phyloP scores from a whole-genome alignment of 2,888 invertebrate genomes.

The Ceriagrion tenellum region DNA sequence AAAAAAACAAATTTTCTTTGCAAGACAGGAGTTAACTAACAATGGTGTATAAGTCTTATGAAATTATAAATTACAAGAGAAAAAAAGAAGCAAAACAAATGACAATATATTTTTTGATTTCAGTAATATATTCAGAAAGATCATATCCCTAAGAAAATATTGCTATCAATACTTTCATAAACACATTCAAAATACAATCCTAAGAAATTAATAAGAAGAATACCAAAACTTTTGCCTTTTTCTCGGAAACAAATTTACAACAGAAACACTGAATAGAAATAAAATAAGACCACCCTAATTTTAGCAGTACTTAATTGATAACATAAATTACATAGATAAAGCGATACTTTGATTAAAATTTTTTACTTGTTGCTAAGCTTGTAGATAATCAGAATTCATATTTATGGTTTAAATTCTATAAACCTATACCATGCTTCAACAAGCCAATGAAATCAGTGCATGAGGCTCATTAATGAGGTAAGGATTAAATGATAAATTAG shows the following conservation, averaged over 20 bases:
- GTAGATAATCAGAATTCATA: not conserved
- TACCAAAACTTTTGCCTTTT: not conserved
- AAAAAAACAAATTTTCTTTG: not conserved
- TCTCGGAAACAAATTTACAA: not conserved
- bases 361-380: not conserved
- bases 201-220: not conserved
- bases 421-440: not conserved
- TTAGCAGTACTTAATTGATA: not conserved
- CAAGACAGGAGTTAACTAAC: not conserved
- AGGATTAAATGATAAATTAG: not conserved
- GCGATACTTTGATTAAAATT: slow-evolving; percentile 2
- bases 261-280: not conserved
- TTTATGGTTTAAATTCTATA: not conserved
- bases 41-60: not conserved
- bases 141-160: not conserved
- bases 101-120: not conserved
- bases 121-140: not conserved
- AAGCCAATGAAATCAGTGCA: not conserved
- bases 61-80: not conserved
- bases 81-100: not conserved
- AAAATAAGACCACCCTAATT: not conserved
- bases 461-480: not conserved
- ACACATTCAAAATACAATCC: not conserved
- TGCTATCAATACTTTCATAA: not conserved
- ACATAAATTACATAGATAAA: not conserved